Evolutionary conservation across 2,113 vertebrate species (phyloP).

Genomic region (Thamnophis sirtalis): DNA sequence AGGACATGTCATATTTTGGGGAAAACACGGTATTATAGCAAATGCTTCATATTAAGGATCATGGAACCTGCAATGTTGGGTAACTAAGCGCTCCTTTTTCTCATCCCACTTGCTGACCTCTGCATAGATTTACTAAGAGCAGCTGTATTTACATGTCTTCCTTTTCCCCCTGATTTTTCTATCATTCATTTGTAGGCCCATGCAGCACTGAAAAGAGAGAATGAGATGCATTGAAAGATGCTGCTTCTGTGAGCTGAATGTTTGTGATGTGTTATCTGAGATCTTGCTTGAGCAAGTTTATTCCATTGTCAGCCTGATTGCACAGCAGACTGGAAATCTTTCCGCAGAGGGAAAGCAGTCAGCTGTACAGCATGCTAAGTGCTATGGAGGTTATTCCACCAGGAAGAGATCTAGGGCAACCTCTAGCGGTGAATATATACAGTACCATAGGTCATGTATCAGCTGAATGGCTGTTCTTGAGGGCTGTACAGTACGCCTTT

Average conservation of each 20-base stretch:
- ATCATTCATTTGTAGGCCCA: background rate
- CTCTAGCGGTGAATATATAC: background rate
- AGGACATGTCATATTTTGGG: too few species aligned
- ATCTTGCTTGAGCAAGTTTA: background rate
- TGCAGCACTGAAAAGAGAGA: background rate
- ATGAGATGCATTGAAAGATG: background rate
- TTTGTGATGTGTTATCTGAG: background rate
- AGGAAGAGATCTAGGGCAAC: background rate
- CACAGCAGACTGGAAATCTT: conserved; percentile 1
- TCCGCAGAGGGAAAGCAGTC: background rate
- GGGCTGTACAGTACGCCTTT: background rate
- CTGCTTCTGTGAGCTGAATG: background rate
- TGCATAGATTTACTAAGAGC: background rate
- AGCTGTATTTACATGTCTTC: background rate
- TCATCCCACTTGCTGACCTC: background rate
- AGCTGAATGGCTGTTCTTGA: background rate
- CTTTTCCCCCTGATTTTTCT: background rate
- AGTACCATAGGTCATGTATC: too few species aligned
- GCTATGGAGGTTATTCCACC: background rate
- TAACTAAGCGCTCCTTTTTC: background rate
- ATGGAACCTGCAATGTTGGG: background rate
- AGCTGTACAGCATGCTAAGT: background rate
- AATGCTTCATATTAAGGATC: background rate
- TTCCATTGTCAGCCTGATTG: background rate
- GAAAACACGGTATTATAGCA: background rate